Conservation (phyloP, 2,113 vertebrate genomes). For the Myiopsitta monachus region DNA sequence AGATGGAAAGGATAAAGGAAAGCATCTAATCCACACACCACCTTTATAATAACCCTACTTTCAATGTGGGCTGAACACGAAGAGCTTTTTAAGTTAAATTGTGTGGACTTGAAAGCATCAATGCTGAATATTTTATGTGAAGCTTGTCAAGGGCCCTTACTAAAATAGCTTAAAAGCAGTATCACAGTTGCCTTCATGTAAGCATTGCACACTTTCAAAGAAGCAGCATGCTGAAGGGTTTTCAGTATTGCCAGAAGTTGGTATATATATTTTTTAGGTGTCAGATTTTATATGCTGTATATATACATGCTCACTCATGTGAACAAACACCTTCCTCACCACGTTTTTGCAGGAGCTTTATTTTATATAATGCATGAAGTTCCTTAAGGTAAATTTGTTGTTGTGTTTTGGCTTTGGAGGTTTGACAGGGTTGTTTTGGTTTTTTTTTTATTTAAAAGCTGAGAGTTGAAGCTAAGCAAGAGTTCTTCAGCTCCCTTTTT, state of each 20-base stretch:
- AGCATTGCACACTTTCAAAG: constrained; percentile 37
- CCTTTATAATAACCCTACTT: constrained; percentile 41
- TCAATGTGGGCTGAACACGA: not conserved
- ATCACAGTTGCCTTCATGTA: constrained; percentile 32
- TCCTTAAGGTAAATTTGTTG: not conserved
- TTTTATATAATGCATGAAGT: not conserved
- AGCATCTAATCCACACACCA: not conserved
- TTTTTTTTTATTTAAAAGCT: not conserved
- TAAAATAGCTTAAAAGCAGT: constrained; percentile 49
- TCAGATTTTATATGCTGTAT: constrained; percentile 26
- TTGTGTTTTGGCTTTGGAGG: not conserved
- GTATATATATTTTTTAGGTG: constrained; percentile 36
- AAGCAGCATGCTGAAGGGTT: constrained; percentile 49
- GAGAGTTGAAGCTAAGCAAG: not conserved
- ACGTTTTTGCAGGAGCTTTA: not conserved
- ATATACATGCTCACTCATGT: not conserved
- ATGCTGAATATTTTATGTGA: constrained; percentile 68
- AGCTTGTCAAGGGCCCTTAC: constrained; percentile 48
- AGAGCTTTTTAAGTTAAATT: constrained; percentile 51
- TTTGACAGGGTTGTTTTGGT: not conserved
- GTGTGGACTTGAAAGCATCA: constrained; percentile 59
- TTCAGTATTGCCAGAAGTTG: constrained; percentile 41
- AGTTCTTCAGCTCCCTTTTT: not conserved
- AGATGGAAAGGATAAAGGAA: not conserved
- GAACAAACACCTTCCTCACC: constrained; percentile 32